Evolutionary conservation across 1,140 invertebrate genomes (phyloP).

Genomic region (Pseudoatta argentina): DNA sequence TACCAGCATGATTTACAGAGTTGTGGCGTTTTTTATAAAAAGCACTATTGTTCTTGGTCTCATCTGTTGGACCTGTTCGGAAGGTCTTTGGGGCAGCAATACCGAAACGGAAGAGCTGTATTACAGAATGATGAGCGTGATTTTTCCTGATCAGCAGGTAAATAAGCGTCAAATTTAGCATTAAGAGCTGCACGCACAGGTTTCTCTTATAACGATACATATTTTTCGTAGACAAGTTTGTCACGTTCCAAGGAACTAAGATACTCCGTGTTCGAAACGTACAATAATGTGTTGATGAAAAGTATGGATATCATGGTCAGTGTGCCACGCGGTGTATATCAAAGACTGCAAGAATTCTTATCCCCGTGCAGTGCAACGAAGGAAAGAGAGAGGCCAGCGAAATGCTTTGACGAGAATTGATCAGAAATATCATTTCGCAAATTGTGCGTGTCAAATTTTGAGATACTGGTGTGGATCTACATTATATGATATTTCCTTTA

Average conservation of each 20-base stretch:
- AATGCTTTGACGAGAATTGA: neutral
- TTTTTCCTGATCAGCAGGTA: constrained; percentile 26
- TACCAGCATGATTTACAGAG: constrained; percentile 22
- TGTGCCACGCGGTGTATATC: constrained; percentile 59
- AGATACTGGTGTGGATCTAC: neutral
- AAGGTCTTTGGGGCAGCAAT: constrained; percentile 79
- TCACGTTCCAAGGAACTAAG: constrained; percentile 68
- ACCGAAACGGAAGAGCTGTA: constrained; percentile 77
- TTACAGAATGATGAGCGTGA: constrained; percentile 66
- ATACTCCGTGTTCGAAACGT: constrained; percentile 66
- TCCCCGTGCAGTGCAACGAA: constrained; percentile 36
- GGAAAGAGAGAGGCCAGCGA: constrained; percentile 16
- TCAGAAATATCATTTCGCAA: neutral
- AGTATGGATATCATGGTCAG: constrained; percentile 66
- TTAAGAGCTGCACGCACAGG: neutral
- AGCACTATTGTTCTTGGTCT: constrained; percentile 68
- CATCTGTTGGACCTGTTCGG: constrained; percentile 77
- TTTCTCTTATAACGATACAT: neutral
- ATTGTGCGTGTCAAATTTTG: constrained; percentile 21
- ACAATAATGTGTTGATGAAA: constrained; percentile 71
- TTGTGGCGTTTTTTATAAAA: constrained; percentile 70
- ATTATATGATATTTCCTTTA: too few species aligned
- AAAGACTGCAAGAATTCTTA: constrained; percentile 60
- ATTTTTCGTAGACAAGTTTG: constrained; percentile 60
- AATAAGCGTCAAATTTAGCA: neutral